phyloP scores from a whole-genome alignment of 2,113 vertebrate genomes.

The Vanacampus margaritifer region DNA sequence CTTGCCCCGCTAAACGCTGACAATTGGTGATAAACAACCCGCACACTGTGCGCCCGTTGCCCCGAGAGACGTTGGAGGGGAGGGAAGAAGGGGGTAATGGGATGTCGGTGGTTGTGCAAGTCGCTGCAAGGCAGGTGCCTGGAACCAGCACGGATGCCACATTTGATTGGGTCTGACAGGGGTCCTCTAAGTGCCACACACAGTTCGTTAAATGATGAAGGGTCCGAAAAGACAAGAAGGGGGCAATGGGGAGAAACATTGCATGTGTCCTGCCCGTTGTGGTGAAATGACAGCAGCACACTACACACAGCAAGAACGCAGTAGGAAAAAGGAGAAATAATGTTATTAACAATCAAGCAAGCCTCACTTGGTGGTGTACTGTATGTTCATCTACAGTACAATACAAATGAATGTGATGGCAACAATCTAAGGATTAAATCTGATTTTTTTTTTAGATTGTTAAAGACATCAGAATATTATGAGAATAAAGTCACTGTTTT shows the following conservation, averaged over 20 bases:
- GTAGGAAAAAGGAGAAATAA: background rate
- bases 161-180: slow-evolving; percentile 51
- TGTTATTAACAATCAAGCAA: too few species aligned
- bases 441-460: too few species aligned
- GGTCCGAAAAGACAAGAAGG: slow-evolving; percentile 30
- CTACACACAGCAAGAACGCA: background rate
- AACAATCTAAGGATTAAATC: too few species aligned
- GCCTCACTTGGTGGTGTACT: too few species aligned
- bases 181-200: slow-evolving; percentile 59
- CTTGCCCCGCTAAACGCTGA: slow-evolving; percentile 81
- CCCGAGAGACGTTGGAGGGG: slow-evolving; percentile 73
- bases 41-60: slow-evolving; percentile 76
- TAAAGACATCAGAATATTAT: too few species aligned
- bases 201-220: slow-evolving; percentile 57
- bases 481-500: too few species aligned
- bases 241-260: slow-evolving; percentile 23
- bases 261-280: slow-evolving; percentile 30
- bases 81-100: slow-evolving; percentile 38
- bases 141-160: slow-evolving; percentile 51
- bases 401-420: too few species aligned
- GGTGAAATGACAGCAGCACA: slow-evolving; percentile 24
- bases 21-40: slow-evolving; percentile 94
- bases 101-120: slow-evolving; percentile 33
- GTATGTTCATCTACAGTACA: too few species aligned
- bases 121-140: slow-evolving; percentile 70